Conservation (phyloP, 2,797 vertebrate genomes). For the Ctenopoma multispine region DNA sequence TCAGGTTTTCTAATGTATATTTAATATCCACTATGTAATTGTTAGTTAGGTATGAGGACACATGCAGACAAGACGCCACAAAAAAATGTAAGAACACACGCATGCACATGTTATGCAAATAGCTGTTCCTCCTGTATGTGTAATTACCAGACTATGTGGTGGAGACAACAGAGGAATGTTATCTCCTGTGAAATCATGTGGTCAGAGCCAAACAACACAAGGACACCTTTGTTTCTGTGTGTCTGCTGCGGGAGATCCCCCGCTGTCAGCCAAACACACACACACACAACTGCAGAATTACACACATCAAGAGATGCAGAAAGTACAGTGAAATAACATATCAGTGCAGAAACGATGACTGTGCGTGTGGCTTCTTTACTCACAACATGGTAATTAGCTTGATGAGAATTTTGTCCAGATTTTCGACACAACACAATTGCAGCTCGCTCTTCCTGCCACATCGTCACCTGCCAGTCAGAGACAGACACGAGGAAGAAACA, state of each 20-base stretch:
- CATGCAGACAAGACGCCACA: constrained; percentile 6
- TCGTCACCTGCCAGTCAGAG: constrained; percentile 59
- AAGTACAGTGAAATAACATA: neutral
- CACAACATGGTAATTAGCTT: constrained; percentile 18
- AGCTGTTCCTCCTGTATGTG: constrained; percentile 24
- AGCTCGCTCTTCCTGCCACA: constrained; percentile 39
- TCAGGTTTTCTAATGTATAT: neutral
- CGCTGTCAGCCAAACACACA: constrained; percentile 52
- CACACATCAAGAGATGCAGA: constrained; percentile 10
- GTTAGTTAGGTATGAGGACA: neutral
- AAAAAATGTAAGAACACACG: constrained; percentile 16
- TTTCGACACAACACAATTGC: too few relatives aligned
- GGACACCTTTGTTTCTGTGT: constrained; percentile 62
- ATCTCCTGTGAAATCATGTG: constrained; percentile 70
- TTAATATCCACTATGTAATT: neutral
- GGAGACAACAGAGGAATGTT: constrained; percentile 66
- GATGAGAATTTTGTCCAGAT: neutral
- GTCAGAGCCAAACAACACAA: constrained; percentile 66
- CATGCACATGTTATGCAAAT: constrained; percentile 48
- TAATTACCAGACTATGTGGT: constrained; percentile 63
- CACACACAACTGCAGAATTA: constrained; percentile 22
- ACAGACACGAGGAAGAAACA: constrained; percentile 5
- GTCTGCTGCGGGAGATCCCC: constrained; percentile 65
- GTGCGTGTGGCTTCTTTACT: neutral
- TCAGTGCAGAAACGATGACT: constrained; percentile 13